These are phyloP conservation scores for Apantesis nais DNA, from an alignment of 2,888 invertebrate genomes.

Conservation along the genomic window DNA sequence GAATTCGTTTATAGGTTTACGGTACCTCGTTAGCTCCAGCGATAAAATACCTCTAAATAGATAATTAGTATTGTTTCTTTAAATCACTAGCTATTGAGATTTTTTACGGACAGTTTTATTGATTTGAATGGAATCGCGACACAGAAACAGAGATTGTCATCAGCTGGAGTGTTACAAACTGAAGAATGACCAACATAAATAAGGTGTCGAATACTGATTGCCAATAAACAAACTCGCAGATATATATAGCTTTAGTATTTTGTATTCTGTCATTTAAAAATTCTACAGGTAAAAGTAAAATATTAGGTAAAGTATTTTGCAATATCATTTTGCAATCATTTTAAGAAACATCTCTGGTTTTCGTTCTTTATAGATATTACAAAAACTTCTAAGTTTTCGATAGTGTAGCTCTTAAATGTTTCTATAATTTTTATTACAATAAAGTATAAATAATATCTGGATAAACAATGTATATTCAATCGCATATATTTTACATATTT, in stretches of 20 bases:
- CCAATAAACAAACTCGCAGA: constrained; percentile 74
- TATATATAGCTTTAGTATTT: constrained; percentile 57
- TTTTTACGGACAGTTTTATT: constrained; percentile 54
- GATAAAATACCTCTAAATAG: constrained; percentile 78
- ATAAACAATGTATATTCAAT: not conserved
- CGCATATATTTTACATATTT: not conserved
- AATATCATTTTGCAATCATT: not conserved
- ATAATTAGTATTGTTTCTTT: constrained; percentile 80
- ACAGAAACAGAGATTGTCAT: constrained; percentile 49
- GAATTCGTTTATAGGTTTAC: constrained; percentile 78
- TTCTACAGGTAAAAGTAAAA: constrained; percentile 20
- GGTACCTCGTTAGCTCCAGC: constrained; percentile 74
- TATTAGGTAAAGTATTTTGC: constrained; percentile 14
- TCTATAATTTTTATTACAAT: not conserved
- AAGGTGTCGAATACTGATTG: constrained; percentile 70
- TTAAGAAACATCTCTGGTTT: not conserved
- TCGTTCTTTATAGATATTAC: not conserved
- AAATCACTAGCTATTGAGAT: constrained; percentile 49
- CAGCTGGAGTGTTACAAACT: constrained; percentile 54
- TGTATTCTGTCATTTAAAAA: constrained; percentile 59
- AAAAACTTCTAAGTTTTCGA: not conserved
- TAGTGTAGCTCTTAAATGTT: too few relatives aligned
- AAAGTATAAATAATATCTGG: not conserved
- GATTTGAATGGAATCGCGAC: constrained; percentile 39
- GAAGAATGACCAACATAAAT: constrained; percentile 68